phyloP scores from a whole-genome alignment of 2,113 vertebrate species.

The Felis chaus region DNA sequence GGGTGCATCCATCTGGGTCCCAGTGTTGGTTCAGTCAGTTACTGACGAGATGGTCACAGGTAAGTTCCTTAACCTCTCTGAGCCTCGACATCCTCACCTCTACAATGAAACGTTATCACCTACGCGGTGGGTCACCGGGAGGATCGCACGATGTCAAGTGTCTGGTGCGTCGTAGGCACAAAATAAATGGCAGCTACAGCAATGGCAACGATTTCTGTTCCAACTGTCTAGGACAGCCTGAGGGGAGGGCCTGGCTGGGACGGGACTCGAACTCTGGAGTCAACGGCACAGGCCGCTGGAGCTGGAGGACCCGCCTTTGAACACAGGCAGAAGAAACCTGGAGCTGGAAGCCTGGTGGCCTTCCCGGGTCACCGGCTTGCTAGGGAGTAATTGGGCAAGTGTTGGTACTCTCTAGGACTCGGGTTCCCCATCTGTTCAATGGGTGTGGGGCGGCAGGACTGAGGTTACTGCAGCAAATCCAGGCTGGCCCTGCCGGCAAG shows the following conservation, averaged over 20 bases:
- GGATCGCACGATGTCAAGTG: no score
- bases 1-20: not conserved
- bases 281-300: no score
- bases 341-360: not conserved
- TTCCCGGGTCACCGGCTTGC: not conserved
- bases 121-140: fast-evolving
- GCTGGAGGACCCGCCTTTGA: no score
- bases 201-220: not conserved
- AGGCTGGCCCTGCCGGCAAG: not conserved
- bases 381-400: not conserved
- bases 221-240: no score
- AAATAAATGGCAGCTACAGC: not conserved
- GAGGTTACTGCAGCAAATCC: not conserved
- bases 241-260: not conserved
- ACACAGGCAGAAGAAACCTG: not conserved
- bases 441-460: not conserved
- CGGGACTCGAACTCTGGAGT: not conserved
- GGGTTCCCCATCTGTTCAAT: not conserved
- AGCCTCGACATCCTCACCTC: not conserved
- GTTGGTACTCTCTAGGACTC: not conserved
- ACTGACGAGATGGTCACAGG: not conserved
- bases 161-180: no score
- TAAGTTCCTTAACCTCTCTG: not conserved
- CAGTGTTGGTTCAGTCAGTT: not conserved
- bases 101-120: not conserved